Conservation (phyloP, 1,140 invertebrate species). For the Bradynema listronoti region DNA sequence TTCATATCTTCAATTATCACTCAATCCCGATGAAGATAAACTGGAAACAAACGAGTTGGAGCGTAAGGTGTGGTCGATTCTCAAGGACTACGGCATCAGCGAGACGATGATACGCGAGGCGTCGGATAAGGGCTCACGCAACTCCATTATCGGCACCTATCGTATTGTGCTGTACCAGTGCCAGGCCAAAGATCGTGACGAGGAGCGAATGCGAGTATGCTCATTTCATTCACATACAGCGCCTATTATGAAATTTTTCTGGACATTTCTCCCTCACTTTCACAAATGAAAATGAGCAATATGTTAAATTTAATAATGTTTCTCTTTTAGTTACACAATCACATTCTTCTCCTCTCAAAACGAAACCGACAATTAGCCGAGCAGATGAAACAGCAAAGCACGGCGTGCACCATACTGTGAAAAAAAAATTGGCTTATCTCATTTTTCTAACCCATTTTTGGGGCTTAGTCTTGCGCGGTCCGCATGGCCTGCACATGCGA, state of each 20-base stretch:
- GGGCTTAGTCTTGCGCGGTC: no score
- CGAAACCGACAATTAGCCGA: constrained; percentile 21
- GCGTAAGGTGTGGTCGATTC: constrained; percentile 39
- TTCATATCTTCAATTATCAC: constrained; percentile 44
- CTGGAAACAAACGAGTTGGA: constrained; percentile 40
- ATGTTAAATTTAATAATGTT: no score
- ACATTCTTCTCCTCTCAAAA: constrained; percentile 31
- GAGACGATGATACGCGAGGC: constrained; percentile 48
- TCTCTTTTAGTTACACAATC: constrained; percentile 44
- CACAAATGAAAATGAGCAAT: no score
- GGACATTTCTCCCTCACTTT: no score
- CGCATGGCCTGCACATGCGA: no score
- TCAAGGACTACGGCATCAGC: constrained; percentile 48
- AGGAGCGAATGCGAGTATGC: constrained; percentile 45
- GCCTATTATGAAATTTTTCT: no score
- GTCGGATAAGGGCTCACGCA: constrained; percentile 46
- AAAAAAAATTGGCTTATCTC: no score
- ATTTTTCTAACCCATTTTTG: no score
- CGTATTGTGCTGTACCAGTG: constrained; percentile 49
- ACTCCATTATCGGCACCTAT: constrained; percentile 53
- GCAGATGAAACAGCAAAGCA: constrained; percentile 43
- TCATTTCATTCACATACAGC: not conserved
- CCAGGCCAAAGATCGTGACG: constrained; percentile 42
- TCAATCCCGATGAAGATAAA: constrained; percentile 41
- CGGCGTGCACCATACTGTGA: constrained; percentile 46